These are phyloP conservation scores for Melanostoma scalare DNA, from an alignment of 2,888 invertebrate genomes.

Conservation along the genomic window DNA sequence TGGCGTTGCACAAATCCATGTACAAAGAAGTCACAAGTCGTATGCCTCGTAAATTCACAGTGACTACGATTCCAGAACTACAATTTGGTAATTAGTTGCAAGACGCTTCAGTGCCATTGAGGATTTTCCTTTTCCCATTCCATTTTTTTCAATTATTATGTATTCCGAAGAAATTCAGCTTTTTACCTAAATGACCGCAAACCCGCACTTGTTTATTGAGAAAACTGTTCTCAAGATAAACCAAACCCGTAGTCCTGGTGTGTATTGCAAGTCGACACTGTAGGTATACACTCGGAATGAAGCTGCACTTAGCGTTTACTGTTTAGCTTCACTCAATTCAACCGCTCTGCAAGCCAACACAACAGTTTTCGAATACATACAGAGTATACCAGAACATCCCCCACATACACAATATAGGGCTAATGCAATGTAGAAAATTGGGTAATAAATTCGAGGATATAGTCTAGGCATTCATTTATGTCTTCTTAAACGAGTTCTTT, in stretches of 20 bases:
- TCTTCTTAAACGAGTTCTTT: conserved; percentile 72
- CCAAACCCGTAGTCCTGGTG: neutral
- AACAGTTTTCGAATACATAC: conserved; percentile 17
- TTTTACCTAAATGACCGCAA: conserved; percentile 35
- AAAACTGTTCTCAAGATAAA: conserved; percentile 38
- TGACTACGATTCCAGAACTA: conserved; percentile 45
- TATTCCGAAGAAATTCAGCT: conserved; percentile 7
- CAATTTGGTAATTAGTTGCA: conserved; percentile 69
- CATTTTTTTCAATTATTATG: conserved; percentile 36
- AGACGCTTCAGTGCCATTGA: conserved; percentile 50
- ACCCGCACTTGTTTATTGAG: conserved; percentile 19
- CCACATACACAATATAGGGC: conserved; percentile 30
- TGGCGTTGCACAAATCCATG: conserved; percentile 28
- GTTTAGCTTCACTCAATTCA: conserved; percentile 48
- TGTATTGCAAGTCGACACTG: conserved; percentile 39
- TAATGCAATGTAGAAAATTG: conserved; percentile 72
- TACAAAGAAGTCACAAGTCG: conserved; percentile 9
- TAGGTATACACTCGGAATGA: conserved; percentile 3
- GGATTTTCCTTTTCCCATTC: neutral
- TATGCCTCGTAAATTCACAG: conserved; percentile 53
- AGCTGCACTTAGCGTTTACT: conserved; percentile 43
- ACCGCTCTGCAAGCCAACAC: conserved; percentile 13
- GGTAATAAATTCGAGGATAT: conserved; percentile 72
- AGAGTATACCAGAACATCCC: neutral
- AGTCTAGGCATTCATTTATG: conserved; percentile 71